Percentiles rank a stretch among this genome's conserved stretches.
Evolutionary conservation across 2,888 invertebrate genomes (phyloP).

Genomic region (Paralinhomoeus sp.): DNA sequence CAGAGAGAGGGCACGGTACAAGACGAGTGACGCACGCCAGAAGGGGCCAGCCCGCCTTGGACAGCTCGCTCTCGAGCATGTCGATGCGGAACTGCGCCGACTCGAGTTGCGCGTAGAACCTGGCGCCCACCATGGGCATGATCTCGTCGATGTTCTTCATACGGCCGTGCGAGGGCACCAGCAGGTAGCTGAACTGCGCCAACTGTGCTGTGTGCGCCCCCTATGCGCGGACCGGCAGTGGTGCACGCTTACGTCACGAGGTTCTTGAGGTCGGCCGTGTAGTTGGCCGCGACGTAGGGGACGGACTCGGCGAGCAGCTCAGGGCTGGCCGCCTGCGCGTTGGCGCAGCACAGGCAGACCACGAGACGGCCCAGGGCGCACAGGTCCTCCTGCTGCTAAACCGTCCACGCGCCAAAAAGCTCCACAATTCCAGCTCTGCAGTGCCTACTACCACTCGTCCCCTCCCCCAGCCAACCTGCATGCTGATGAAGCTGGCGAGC

Average conservation of each 20-base stretch:
- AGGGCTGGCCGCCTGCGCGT: slow-evolving; percentile 56
- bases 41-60: slow-evolving; percentile 34
- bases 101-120: slow-evolving; percentile 87
- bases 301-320: slow-evolving; percentile 67
- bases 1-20: not conserved
- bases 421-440: too few relatives aligned
- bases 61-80: slow-evolving; percentile 63
- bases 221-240: too few relatives aligned
- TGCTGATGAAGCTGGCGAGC: not conserved
- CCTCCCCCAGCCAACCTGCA: too few relatives aligned
- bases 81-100: slow-evolving; percentile 64
- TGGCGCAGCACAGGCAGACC: slow-evolving; percentile 74
- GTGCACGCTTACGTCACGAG: slow-evolving; percentile 48
- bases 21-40: not conserved
- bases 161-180: slow-evolving; percentile 34
- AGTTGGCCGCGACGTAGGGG: slow-evolving; percentile 64
- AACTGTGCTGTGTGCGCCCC: too few relatives aligned
- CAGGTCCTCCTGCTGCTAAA: slow-evolving; percentile 60
- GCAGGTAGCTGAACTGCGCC: slow-evolving; percentile 34
- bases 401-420: too few relatives aligned
- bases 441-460: too few relatives aligned
- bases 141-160: slow-evolving; percentile 65
- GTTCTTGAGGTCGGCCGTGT: slow-evolving; percentile 78
- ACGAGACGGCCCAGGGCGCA: slow-evolving; percentile 69
- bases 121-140: slow-evolving; percentile 94